Base-by-base conservation (phyloP, 2,113 vertebrate genomes). In the Trachemys scripta region DNA sequence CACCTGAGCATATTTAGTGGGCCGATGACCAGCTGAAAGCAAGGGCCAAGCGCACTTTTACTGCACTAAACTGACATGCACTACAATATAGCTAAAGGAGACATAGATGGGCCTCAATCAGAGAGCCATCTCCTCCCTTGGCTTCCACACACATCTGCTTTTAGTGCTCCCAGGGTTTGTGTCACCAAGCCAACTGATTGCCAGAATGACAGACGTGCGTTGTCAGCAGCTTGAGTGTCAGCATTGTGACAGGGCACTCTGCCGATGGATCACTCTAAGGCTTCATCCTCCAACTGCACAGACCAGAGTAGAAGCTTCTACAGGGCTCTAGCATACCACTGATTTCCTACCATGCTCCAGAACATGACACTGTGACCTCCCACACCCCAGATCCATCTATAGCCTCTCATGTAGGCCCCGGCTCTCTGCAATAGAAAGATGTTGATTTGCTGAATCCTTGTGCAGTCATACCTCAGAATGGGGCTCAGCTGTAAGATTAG, bases 261-360 rank as follows among this genome's bases (percentile, higher is more conserved):
- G 98, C 96, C 96, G 98, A 98, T 98, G 98, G 98, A 98, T 98
- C 98, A 98, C 98, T 98, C 97, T 89, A 38, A 96, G 92, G 96
- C 97, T 96, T 98, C 98, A 98, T 98, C 98, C 98, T 98, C 93
- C 98, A 98, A 97, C 92, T 98, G 95, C 98, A 98, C 97, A 89
- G 14, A 90, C 35, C 85, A 94, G 82, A 97, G 89, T 93, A 8
- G 82, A 97, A 97, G 87, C 90, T 95, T 75, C 72, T 22, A 3
- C 5, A 2, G 29, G 79, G 72, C 82, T 75, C 72, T 3, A 82
- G 80, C 25, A 45, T 2, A 84, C n/a, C 49, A 47, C 0, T 25
- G 10, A 85, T 84, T 84, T 84, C 54, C 76, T 47, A 80, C 25
- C 75, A 84, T 76, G 47, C 1, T 8, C 31, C 82, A 79, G 27